phyloP scores from a whole-genome alignment of 1,140 invertebrate genomes.

The Halyomorpha halys region DNA sequence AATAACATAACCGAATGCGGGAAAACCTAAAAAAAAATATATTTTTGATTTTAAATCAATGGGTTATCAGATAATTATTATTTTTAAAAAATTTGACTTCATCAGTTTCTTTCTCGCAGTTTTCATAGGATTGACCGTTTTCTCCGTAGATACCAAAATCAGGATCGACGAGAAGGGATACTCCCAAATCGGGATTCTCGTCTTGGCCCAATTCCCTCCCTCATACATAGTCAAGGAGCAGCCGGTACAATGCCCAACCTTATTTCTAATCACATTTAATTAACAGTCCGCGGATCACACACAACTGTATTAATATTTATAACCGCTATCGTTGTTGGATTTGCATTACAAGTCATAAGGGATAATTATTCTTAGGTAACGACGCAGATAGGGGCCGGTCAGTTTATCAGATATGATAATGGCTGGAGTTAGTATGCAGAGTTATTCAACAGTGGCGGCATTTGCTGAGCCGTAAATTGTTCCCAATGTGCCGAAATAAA shows the following conservation, averaged over 20 bases:
- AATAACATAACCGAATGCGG: too few relatives aligned
- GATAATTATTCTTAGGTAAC: constrained; percentile 10
- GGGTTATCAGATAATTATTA: too few relatives aligned
- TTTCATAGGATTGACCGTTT: too few relatives aligned
- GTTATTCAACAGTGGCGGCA: background rate
- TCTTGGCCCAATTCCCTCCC: background rate
- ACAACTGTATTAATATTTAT: constrained; percentile 11
- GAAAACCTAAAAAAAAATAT: too few relatives aligned
- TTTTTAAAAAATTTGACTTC: too few relatives aligned
- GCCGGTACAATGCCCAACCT: background rate
- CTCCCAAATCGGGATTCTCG: background rate
- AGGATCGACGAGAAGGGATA: too few relatives aligned
- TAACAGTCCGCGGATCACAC: background rate
- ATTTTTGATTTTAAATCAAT: too few relatives aligned
- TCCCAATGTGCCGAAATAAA: too few relatives aligned
- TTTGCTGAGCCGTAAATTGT: too few relatives aligned
- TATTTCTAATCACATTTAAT: constrained; percentile 7
- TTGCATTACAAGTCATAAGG: constrained; percentile 10
- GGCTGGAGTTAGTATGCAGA: constrained; percentile 3
- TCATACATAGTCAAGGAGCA: background rate
- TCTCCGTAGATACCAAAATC: too few relatives aligned
- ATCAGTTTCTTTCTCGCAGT: too few relatives aligned
- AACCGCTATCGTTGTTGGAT: background rate
- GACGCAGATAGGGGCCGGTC: constrained; percentile 2
- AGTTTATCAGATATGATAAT: constrained; percentile 12